Evolutionary conservation across 2,113 vertebrate genomes (phyloP).

Genomic region (Lethenteron reissneri): DNA sequence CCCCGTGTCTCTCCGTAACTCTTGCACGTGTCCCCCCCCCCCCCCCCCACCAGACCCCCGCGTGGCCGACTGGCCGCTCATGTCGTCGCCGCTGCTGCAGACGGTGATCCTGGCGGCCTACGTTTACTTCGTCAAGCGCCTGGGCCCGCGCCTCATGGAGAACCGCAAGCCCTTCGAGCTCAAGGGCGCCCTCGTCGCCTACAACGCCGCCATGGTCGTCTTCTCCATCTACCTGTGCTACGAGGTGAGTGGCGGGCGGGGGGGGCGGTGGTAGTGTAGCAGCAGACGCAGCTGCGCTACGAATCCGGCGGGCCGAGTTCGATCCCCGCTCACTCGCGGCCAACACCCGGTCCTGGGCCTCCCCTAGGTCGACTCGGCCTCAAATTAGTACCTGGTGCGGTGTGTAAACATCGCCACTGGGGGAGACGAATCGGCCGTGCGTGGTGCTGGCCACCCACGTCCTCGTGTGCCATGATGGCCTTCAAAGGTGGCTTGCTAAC

Average conservation of each 20-base stretch:
- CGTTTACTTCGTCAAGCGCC: constrained; percentile 57
- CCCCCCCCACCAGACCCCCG: constrained; percentile 43
- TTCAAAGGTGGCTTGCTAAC: no score
- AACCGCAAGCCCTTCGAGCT: constrained; percentile 73
- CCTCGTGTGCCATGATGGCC: no score
- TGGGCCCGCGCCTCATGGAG: constrained; percentile 82
- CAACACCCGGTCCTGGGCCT: no score
- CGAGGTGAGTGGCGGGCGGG: constrained; percentile 36
- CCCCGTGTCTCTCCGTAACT: constrained; percentile 7
- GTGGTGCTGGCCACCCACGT: no score
- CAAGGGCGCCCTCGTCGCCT: constrained; percentile 41
- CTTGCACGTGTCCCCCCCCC: constrained; percentile 25
- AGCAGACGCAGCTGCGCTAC: no score
- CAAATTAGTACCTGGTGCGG: no score
- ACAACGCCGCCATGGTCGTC: constrained; percentile 62
- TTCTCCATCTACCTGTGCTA: constrained; percentile 77
- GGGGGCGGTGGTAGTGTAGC: no score
- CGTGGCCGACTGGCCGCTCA: constrained; percentile 50
- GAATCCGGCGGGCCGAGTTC: no score
- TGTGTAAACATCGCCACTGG: no score
- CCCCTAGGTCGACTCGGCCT: no score
- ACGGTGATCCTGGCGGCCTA: constrained; percentile 46
- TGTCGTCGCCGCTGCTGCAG: constrained; percentile 69
- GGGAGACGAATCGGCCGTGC: no score
- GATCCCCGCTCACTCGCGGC: no score